These are phyloP conservation scores for Drosophila formosana DNA, from an alignment of 2,888 invertebrate genomes.

Conservation along the genomic window DNA sequence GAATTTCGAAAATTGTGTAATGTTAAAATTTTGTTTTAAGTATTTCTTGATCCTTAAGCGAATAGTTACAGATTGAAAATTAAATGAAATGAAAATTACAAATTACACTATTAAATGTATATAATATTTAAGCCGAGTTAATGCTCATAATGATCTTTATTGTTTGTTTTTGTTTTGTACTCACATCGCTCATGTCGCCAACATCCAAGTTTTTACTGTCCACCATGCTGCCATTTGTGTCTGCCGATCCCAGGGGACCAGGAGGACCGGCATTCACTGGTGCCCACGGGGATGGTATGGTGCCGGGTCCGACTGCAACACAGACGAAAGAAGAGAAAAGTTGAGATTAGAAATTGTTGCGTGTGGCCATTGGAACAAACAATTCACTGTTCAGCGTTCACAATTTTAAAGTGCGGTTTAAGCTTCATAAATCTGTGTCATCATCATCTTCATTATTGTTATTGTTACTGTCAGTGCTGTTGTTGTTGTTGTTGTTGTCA, in stretches of 20 bases:
- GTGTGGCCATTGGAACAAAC: too few species aligned
- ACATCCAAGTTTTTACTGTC: slow-evolving; percentile 96
- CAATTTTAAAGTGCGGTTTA: slow-evolving; percentile 20
- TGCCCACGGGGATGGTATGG: slow-evolving; percentile 98
- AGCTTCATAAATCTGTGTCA: slow-evolving; percentile 51
- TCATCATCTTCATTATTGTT: background rate
- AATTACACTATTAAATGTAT: too few species aligned
- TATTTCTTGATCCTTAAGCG: too few species aligned
- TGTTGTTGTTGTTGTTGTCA: background rate
- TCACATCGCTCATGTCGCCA: slow-evolving; percentile 95
- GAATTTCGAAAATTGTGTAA: too few species aligned
- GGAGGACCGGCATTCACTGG: slow-evolving; percentile 92
- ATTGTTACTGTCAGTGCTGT: background rate
- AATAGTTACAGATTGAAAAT: too few species aligned
- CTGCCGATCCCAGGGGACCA: slow-evolving; percentile 89
- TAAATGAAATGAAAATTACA: too few species aligned
- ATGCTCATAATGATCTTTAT: too few species aligned
- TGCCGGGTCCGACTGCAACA: slow-evolving; percentile 92
- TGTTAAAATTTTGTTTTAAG: too few species aligned
- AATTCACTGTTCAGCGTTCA: background rate
- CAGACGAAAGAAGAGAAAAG: slow-evolving; percentile 8
- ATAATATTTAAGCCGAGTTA: too few species aligned
- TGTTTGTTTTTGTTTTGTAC: slow-evolving; percentile 71
- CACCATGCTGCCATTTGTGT: slow-evolving; percentile 96
- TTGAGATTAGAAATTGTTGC: slow-evolving; percentile 25